Conservation (phyloP, 2,113 vertebrate genomes). For the Bos indicus region DNA sequence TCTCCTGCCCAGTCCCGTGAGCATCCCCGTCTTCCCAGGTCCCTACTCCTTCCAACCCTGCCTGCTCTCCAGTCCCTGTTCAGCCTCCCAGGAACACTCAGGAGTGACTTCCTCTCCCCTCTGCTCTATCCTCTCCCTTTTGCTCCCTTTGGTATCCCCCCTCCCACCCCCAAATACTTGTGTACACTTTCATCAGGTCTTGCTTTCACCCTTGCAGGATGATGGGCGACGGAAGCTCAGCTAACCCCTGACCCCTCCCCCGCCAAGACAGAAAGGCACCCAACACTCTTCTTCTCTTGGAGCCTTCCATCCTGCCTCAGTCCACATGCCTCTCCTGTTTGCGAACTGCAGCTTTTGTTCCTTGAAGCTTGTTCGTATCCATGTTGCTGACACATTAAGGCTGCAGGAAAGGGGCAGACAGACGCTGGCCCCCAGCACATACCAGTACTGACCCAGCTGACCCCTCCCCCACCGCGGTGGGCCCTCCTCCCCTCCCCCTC, state of each 20-base stretch:
- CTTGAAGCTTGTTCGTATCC: slow-evolving; percentile 6
- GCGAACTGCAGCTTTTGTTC: slow-evolving; percentile 65
- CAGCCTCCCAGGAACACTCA: background rate
- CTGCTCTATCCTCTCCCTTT: background rate
- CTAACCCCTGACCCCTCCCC: background rate
- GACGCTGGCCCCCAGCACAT: background rate
- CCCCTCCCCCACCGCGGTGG: background rate
- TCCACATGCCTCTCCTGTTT: slow-evolving; percentile 45
- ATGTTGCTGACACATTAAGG: background rate
- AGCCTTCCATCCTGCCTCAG: slow-evolving; percentile 8
- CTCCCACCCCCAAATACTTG: background rate
- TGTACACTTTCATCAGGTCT: background rate
- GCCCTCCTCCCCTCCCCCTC: too few relatives aligned
- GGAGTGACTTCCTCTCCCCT: background rate
- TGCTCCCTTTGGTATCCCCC: background rate
- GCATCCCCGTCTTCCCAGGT: background rate
- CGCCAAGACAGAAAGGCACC: background rate
- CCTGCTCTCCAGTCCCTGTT: background rate
- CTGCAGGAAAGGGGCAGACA: background rate
- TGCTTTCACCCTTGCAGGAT: background rate
- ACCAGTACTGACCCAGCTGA: background rate
- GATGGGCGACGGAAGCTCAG: background rate
- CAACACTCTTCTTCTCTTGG: background rate
- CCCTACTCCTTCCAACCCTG: background rate
- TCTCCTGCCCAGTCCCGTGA: fast-evolving